phyloP scores from a whole-genome alignment of 2,888 invertebrate species.

The Busseola fusca region DNA sequence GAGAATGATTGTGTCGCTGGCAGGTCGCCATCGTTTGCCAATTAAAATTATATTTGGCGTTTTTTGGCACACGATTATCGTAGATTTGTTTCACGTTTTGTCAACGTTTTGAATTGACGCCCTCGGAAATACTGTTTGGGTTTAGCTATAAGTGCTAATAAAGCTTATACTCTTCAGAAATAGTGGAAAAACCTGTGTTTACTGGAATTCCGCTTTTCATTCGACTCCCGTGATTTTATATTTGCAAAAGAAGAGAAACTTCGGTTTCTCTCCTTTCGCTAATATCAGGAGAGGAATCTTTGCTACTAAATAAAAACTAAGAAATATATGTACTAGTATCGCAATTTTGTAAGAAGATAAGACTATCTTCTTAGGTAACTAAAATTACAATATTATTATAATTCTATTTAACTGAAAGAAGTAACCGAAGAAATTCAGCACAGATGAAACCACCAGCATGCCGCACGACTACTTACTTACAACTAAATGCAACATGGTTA shows the following conservation, averaged over 20 bases:
- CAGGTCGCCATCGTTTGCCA: conserved; percentile 54
- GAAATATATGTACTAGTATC: not conserved
- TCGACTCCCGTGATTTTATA: not conserved
- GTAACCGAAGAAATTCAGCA: not conserved
- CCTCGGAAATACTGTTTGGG: conserved; percentile 39
- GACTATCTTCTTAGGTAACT: not conserved
- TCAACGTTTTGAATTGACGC: conserved; percentile 43
- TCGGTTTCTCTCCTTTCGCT: too few species aligned
- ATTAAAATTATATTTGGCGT: conserved; percentile 67
- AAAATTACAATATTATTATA: not conserved
- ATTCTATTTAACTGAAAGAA: not conserved
- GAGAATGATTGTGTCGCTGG: conserved; percentile 57
- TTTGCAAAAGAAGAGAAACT: not conserved
- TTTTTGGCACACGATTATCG: conserved; percentile 60
- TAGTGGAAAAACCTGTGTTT: not conserved
- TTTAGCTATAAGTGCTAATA: conserved; percentile 1
- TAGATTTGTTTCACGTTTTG: conserved; percentile 52
- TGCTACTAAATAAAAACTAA: not conserved
- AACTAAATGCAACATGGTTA: conserved; percentile 28
- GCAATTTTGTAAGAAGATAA: not conserved
- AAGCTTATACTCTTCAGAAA: conserved; percentile 2
- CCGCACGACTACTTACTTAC: not conserved
- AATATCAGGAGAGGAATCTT: not conserved
- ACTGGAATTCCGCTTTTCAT: not conserved
- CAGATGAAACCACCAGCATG: not conserved